Base-by-base conservation (phyloP, 2,113 vertebrate genomes). In the Lynx canadensis region DNA sequence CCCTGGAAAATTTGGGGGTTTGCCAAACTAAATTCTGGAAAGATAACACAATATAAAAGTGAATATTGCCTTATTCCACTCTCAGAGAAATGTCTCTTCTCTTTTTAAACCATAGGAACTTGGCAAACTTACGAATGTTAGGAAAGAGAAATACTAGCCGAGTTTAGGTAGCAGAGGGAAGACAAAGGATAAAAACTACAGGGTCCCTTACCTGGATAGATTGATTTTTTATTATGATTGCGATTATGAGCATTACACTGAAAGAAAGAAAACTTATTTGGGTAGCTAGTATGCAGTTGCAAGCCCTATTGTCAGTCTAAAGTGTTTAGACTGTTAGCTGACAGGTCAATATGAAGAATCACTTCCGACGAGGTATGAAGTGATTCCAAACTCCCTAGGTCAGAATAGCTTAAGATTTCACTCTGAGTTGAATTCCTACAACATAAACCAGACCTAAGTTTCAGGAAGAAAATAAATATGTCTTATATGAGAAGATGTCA, bases 21-120 rank as follows among this genome's bases (percentile, higher is more conserved):
- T 96, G 55, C 60, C 91, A 95, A 89, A 27, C 68, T 90, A 92
- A 94, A 71, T 52, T 97, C 80, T 89, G 23, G 7, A 94, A 95
- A 69, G 45, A 81, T 41, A 79, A 76, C 52, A 94, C 41, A 45
- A 80, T 66, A 68, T 96, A 91, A 94, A 96, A 82, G 60, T 83
- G 16, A 94, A 50, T 48, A 76, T 78, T 91, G 31, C 73, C 69
- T 89, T 85, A 95, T 86, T 85, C 7, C 23, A 88, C 41, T 92
- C 45, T 63, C 71, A 86, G 81, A 74, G 71, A 97, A 97, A 89
- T 73, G 0, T 73, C 79, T 96, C 74, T 94, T 29, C 5, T 95
- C 16, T 94, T 92, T 89, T 82, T 93, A 94, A 94, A 45, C 76
- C 76, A 82, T 16, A 89, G 45, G 66, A 94, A 91, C 65, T 93